Conservation (phyloP, 1,140 invertebrate species). For the Leptopilina boulardi region DNA sequence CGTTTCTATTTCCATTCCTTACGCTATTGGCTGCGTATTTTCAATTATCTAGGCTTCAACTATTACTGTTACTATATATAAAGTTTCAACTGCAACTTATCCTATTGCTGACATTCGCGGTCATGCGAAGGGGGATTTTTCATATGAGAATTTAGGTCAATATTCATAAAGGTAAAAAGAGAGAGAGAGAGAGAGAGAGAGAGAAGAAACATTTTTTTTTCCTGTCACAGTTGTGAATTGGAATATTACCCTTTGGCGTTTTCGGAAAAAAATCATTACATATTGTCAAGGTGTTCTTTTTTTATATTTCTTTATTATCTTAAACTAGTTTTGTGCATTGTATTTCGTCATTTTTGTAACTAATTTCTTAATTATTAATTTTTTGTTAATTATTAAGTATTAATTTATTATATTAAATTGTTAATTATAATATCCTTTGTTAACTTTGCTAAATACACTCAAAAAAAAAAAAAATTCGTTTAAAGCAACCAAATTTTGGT, state of each 20-base stretch:
- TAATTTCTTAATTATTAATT: too few relatives aligned
- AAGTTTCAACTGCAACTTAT: neutral
- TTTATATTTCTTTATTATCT: too few relatives aligned
- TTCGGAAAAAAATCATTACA: neutral
- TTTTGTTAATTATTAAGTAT: too few relatives aligned
- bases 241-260: conserved; percentile 1
- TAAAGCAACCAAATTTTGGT: too few relatives aligned
- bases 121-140: neutral
- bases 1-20: conserved; percentile 7
- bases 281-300: neutral
- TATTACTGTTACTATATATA: conserved; percentile 5
- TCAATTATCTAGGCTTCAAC: conserved; percentile 5
- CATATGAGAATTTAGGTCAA: conserved; percentile 4
- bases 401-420: too few relatives aligned
- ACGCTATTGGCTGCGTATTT: conserved; percentile 16
- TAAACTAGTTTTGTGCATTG: too few relatives aligned
- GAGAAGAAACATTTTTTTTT: neutral
- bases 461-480: too few relatives aligned
- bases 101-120: neutral
- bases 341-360: too few relatives aligned
- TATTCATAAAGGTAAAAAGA: neutral
- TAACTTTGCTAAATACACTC: too few relatives aligned
- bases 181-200: neutral
- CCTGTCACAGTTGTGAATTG: neutral
- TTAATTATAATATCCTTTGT: too few relatives aligned